Percentiles rank a stretch among this genome's conserved stretches.
Conservation (phyloP, 1,140 invertebrate genomes). For the Drosophila bocqueti region DNA sequence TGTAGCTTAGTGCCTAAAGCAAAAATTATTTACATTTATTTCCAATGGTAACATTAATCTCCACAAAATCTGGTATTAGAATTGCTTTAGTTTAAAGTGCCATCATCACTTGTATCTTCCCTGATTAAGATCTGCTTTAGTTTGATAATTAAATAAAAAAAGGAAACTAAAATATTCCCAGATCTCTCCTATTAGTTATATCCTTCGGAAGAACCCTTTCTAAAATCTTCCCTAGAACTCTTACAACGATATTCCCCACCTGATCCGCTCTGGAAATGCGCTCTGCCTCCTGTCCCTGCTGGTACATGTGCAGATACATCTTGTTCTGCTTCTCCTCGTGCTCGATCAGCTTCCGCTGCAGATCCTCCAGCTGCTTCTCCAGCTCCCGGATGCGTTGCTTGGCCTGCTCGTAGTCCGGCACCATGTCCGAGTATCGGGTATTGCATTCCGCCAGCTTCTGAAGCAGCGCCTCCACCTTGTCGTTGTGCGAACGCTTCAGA, state of each 20-base stretch:
- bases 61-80: not conserved
- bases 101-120: not conserved
- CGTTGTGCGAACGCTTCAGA: slow-evolving; percentile 91
- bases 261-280: slow-evolving; percentile 89
- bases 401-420: slow-evolving; percentile 89
- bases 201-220: not conserved
- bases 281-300: slow-evolving; percentile 92
- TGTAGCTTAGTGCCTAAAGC: too few relatives aligned
- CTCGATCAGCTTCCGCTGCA: slow-evolving; percentile 88
- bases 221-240: not conserved
- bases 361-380: slow-evolving; percentile 89
- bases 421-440: slow-evolving; percentile 89
- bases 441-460: slow-evolving; percentile 93
- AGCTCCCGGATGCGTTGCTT: slow-evolving; percentile 89
- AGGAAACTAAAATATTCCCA: not conserved
- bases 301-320: slow-evolving; percentile 93
- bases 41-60: not conserved
- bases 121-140: not conserved
- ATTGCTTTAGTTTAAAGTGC: not conserved
- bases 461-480: slow-evolving; percentile 91
- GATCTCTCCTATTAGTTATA: not conserved
- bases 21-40: not conserved
- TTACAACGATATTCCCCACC: slow-evolving; percentile 70
- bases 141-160: not conserved
- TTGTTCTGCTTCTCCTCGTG: slow-evolving; percentile 91